These are phyloP conservation scores for Agrochola lota DNA, from an alignment of 2,888 invertebrate species.

Conservation along the genomic window DNA sequence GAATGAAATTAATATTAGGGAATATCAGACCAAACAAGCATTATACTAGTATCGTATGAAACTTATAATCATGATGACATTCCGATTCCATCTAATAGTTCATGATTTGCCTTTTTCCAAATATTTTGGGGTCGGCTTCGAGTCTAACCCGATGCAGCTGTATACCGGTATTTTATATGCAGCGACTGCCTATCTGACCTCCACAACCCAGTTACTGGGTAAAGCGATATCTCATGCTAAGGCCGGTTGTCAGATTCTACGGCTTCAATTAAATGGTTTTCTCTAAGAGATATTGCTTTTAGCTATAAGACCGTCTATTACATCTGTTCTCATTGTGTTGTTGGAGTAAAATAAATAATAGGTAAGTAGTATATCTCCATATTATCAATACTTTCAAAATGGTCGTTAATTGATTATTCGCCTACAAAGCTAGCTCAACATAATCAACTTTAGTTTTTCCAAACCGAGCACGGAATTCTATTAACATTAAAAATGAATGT, in stretches of 20 bases:
- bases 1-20: not conserved
- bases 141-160: not conserved
- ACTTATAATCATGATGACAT: not conserved
- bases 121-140: not conserved
- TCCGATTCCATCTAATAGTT: not conserved
- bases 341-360: not conserved
- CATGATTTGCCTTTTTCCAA: not conserved
- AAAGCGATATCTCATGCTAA: not conserved
- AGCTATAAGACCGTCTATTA: not conserved
- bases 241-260: not conserved
- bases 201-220: not conserved
- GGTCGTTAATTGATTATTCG: not conserved
- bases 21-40: not conserved
- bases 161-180: too few species aligned
- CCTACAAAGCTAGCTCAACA: not conserved
- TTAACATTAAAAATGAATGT: slow-evolving; percentile 34
- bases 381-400: not conserved
- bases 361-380: not conserved
- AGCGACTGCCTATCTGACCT: not conserved
- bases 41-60: not conserved
- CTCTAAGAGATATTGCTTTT: not conserved
- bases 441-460: slow-evolving; percentile 1
- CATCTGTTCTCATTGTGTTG: not conserved
- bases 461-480: not conserved
- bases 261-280: not conserved